Percentiles rank a stretch among this genome's conserved stretches.
Conservation (phyloP, 2,113 vertebrate species). For the Athene cunicularia region DNA sequence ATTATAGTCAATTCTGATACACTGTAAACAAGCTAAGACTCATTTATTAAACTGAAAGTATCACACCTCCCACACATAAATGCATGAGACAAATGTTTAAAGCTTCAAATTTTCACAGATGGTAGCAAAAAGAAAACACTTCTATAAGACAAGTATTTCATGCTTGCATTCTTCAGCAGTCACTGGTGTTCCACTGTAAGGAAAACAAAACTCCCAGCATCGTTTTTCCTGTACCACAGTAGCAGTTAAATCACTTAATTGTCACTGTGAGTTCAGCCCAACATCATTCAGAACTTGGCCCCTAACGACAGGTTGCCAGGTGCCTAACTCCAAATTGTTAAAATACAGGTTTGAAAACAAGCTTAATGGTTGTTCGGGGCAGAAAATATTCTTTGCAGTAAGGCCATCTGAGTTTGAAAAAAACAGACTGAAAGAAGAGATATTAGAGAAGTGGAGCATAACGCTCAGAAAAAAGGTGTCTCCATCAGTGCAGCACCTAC, state of each 20-base stretch:
- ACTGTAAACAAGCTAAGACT: constrained; percentile 52
- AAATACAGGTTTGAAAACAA: not conserved
- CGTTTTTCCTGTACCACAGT: not conserved
- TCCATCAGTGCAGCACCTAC: accelerated
- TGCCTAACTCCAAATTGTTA: not conserved
- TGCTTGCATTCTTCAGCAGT: not conserved
- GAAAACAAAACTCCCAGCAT: not conserved
- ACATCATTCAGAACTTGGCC: not conserved
- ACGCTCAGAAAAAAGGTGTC: not conserved
- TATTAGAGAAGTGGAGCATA: not conserved
- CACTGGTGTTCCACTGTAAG: not conserved
- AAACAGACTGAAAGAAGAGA: not conserved
- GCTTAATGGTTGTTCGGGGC: not conserved
- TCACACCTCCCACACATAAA: constrained; percentile 62
- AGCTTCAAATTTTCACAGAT: constrained; percentile 46
- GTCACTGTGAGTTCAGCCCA: not conserved
- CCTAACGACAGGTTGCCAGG: not conserved
- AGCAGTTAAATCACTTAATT: not conserved
- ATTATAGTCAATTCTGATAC: constrained; percentile 50
- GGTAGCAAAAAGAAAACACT: constrained; percentile 32
- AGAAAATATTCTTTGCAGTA: not conserved
- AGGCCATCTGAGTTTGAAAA: not conserved
- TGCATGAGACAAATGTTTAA: constrained; percentile 52
- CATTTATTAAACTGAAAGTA: constrained; percentile 63
- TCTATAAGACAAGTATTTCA: not conserved